Conservation (phyloP, 1,140 invertebrate species). For the Pogonognathellus flavescens region DNA sequence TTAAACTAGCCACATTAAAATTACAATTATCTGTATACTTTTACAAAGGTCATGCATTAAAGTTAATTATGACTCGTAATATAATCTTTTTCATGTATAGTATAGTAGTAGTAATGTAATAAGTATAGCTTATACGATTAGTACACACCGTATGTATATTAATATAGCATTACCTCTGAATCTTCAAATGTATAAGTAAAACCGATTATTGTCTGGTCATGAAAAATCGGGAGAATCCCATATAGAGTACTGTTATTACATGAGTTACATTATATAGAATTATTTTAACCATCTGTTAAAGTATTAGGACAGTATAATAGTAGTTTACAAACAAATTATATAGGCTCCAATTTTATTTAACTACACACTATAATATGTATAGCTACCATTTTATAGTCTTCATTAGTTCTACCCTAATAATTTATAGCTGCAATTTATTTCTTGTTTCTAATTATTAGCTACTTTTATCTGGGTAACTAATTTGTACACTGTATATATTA, state of each 20-base stretch:
- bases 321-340: constrained; percentile 2
- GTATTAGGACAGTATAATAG: background rate
- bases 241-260: background rate
- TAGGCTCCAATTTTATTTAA: no score
- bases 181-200: constrained; percentile 28
- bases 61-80: no score
- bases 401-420: background rate
- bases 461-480: background rate
- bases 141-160: background rate
- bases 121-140: no score
- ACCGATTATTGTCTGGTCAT: constrained; percentile 47
- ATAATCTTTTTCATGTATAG: no score
- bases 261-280: constrained; percentile 9
- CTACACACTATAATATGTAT: no score
- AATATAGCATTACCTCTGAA: constrained; percentile 12
- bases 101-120: no score
- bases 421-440: background rate
- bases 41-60: no score
- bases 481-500: constrained; percentile 22
- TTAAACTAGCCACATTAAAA: no score
- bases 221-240: constrained; percentile 27
- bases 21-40: no score
- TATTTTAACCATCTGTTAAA: no score
- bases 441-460: background rate
- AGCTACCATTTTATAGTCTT: background rate